Conservation (phyloP, 2,888 invertebrate species). For the Leucoma salicis region DNA sequence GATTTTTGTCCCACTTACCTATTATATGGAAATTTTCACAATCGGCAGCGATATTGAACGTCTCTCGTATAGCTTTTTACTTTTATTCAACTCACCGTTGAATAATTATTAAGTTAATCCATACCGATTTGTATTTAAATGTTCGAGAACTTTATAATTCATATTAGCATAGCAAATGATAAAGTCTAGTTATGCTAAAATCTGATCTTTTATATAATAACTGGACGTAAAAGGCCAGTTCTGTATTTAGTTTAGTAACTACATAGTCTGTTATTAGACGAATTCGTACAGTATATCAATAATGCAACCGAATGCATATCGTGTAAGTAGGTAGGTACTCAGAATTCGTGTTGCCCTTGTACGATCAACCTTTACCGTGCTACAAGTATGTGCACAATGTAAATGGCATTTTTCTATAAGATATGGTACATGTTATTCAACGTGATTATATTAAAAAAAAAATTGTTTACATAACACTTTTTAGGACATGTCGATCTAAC, state of each 20-base stretch:
- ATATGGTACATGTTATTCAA: slow-evolving; percentile 7
- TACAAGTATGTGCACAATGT: slow-evolving; percentile 3
- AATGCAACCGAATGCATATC: slow-evolving; percentile 11
- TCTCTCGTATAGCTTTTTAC: no score
- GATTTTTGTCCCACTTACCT: no score
- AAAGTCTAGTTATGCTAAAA: slow-evolving; percentile 10
- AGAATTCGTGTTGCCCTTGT: slow-evolving; percentile 19
- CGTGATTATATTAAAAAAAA: slow-evolving; percentile 22
- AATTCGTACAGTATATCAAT: slow-evolving; percentile 16
- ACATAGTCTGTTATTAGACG: slow-evolving; percentile 14
- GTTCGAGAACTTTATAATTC: slow-evolving; percentile 1
- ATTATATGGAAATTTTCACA: no score
- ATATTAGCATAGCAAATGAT: slow-evolving; percentile 15
- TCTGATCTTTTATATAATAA: slow-evolving; percentile 27
- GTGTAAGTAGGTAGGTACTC: no score
- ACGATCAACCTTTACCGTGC: slow-evolving; percentile 7
- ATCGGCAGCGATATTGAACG: no score
- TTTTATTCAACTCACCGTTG: no score
- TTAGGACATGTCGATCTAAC: slow-evolving; percentile 22
- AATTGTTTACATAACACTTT: slow-evolving; percentile 31
- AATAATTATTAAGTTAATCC: no score
- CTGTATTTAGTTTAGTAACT: not conserved
- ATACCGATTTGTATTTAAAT: no score
- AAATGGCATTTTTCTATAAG: slow-evolving; percentile 9
- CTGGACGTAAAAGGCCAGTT: slow-evolving; percentile 48